Conservation (phyloP, 2,113 vertebrate genomes). For the Centropus bengalensis region DNA sequence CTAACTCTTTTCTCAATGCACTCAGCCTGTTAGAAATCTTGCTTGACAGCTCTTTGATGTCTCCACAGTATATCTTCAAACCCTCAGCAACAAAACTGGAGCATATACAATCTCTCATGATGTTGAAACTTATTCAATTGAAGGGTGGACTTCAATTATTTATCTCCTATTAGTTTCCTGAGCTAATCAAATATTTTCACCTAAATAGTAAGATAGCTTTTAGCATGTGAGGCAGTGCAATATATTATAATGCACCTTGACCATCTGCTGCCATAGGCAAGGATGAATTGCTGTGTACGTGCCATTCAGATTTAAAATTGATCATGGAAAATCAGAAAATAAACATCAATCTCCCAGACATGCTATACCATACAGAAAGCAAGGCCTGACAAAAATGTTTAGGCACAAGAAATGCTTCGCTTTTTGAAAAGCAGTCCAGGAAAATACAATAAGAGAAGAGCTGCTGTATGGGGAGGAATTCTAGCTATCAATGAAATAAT, state of each 20-base stretch:
- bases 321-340: conserved; percentile 30
- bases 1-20: conserved; percentile 44
- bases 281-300: conserved; percentile 1
- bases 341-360: conserved; percentile 15
- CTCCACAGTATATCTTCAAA: conserved; percentile 37
- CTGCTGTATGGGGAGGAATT: not conserved
- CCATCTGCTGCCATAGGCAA: conserved; percentile 3
- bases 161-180: conserved; percentile 42
- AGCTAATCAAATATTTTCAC: conserved; percentile 57
- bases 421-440: not conserved
- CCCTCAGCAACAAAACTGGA: conserved; percentile 48
- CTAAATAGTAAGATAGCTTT: conserved; percentile 23
- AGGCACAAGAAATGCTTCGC: not conserved
- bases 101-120: not conserved
- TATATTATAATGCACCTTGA: not conserved
- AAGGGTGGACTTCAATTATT: conserved; percentile 26
- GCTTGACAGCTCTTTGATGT: conserved; percentile 53
- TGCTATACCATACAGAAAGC: not conserved
- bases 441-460: not conserved
- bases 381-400: not conserved
- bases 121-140: conserved; percentile 3
- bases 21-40: conserved; percentile 55
- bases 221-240: not conserved
- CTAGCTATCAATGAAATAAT: not conserved
- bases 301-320: conserved; percentile 19